These are phyloP conservation scores for Aplochiton taeniatus DNA, from an alignment of 2,797 vertebrate genomes.

Conservation along the genomic window DNA sequence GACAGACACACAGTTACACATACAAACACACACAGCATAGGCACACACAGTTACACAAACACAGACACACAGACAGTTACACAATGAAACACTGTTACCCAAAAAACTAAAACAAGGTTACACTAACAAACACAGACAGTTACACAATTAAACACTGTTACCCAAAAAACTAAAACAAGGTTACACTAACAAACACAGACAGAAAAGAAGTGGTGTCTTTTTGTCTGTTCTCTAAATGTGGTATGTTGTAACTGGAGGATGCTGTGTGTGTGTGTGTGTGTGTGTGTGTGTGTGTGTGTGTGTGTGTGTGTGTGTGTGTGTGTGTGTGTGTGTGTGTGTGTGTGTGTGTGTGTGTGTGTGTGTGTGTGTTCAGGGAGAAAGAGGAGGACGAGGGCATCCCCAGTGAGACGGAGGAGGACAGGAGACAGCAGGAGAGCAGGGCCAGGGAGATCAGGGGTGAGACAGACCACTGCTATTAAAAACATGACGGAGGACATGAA, in stretches of 20 bases:
- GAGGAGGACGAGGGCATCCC: slow-evolving; percentile 93
- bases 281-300: slow-evolving; percentile 11
- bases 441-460: slow-evolving; percentile 86
- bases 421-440: slow-evolving; percentile 81
- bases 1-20: too few relatives aligned
- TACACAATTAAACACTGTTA: too few relatives aligned
- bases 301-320: slow-evolving; percentile 9
- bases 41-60: slow-evolving; percentile 4
- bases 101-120: too few relatives aligned
- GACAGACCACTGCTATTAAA: neutral
- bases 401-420: slow-evolving; percentile 90
- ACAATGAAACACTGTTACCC: too few relatives aligned
- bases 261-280: neutral
- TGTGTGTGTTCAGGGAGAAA: slow-evolving; percentile 76
- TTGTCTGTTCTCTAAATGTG: too few relatives aligned
- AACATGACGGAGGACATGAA: neutral
- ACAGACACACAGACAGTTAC: neutral
- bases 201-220: too few relatives aligned
- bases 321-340: slow-evolving; percentile 8
- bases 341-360: neutral
- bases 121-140: too few relatives aligned
- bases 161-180: too few relatives aligned
- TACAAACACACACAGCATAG: neutral
- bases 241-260: neutral
- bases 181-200: too few relatives aligned